Base-by-base conservation (phyloP, 2,113 vertebrate species). In the Dicentrarchus labrax region DNA sequence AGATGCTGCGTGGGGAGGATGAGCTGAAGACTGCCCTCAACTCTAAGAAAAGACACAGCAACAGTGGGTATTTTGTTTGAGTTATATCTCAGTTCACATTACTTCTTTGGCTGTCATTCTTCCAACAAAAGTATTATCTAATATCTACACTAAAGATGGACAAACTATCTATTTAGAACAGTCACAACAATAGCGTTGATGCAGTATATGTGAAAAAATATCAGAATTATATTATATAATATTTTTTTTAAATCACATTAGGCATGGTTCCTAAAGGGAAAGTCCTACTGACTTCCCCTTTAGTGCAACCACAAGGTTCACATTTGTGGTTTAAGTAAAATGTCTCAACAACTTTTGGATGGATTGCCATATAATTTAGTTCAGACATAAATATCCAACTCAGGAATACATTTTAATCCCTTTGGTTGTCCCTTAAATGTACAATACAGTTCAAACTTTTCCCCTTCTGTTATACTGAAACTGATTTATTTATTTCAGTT, bases 61-160 rank as follows among this genome's bases (percentile, higher is more conserved):
- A 99, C 90, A 96, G 98, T 99, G 94, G 92, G 95, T 87, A 8
- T 53, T 72, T n/a, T 61, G 8, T 19, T 43, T 60, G 5, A 61
- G 36, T 43, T 61, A 6, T 21, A 22, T 22, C 13, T 39, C 19
- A 68, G 1, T 57, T 3, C 64, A 19, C 24, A 39, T 36, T 36
- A 67, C 16, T 9, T 36, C 12, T n/a, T 75, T 59, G 50, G 19
- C 19, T 62, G 39, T 51, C 8, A 54, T 36, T 77, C 16, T 5
- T 24, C 15, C 36, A 43, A 45, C 61, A 47, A 67, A 54, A 45
- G 15, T 8, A 24, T 11, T 2, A 62, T 41, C 10, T 36, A 45
- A 57, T 43, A 12, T 62, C 15, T 60, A 21, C 54, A 47, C 1
- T 11, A 17, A n/a, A 54, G 21, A 16, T 41, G 38, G 22, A 5